These are phyloP conservation scores for Cheilosia grossa DNA, from an alignment of 2,888 invertebrate species.

Conservation along the genomic window DNA sequence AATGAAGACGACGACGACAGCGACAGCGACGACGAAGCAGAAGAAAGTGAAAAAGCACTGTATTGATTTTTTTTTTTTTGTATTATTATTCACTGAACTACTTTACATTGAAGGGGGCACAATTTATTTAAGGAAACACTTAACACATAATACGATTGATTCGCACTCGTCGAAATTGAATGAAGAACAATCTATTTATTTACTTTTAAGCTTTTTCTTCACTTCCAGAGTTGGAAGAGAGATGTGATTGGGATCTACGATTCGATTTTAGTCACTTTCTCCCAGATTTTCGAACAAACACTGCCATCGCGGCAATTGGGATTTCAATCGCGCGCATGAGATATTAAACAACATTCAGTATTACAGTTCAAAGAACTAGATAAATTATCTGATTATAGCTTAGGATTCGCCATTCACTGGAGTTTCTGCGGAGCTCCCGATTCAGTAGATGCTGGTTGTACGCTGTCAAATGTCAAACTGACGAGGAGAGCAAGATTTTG, in stretches of 20 bases:
- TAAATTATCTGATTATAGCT: slow-evolving; percentile 2
- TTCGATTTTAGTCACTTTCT: slow-evolving; percentile 48
- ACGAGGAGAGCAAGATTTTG: slow-evolving; percentile 40
- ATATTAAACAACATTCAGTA: not conserved
- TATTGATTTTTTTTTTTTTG: slow-evolving; percentile 67
- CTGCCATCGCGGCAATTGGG: slow-evolving; percentile 34
- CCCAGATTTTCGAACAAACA: slow-evolving; percentile 10
- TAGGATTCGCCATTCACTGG: slow-evolving; percentile 5
- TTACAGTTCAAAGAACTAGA: not conserved
- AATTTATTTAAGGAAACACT: slow-evolving; percentile 20
- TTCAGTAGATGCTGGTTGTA: slow-evolving; percentile 22
- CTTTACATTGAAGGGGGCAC: slow-evolving; percentile 1
- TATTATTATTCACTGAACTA: slow-evolving; percentile 9
- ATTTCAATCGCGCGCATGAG: not conserved
- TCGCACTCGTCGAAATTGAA: not conserved
- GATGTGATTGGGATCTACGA: slow-evolving; percentile 2
- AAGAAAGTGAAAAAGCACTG: slow-evolving; percentile 34
- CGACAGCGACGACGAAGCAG: not conserved
- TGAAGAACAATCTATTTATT: not conserved
- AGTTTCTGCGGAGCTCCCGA: slow-evolving; percentile 32
- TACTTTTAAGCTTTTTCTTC: slow-evolving; percentile 13
- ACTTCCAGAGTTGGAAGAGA: slow-evolving; percentile 4
- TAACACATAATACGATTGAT: slow-evolving; percentile 25
- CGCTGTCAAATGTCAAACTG: slow-evolving; percentile 70
- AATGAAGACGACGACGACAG: not conserved